Conservation (phyloP, 1,140 invertebrate genomes). For the Vanessa tameamea region DNA sequence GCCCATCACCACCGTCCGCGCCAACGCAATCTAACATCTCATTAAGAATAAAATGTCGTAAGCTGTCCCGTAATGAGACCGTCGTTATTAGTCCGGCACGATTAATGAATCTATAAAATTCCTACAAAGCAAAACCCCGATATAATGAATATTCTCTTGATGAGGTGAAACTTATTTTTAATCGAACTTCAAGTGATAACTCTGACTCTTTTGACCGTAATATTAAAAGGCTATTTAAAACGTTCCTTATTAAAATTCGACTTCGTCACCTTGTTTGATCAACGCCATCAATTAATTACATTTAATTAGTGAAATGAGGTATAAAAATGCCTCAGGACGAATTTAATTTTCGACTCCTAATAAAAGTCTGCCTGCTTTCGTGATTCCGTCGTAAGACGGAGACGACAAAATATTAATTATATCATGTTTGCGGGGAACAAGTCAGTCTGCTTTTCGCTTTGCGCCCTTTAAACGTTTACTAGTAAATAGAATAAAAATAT, state of each 20-base stretch:
- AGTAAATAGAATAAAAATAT: neutral
- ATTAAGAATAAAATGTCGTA: neutral
- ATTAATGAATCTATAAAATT: neutral
- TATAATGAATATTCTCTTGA: neutral
- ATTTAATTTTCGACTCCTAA: constrained; percentile 64
- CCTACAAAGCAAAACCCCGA: neutral
- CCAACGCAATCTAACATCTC: neutral
- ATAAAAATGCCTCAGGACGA: constrained; percentile 54
- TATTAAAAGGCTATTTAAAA: constrained; percentile 2
- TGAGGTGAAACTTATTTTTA: constrained; percentile 10
- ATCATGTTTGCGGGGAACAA: constrained; percentile 46
- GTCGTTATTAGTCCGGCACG: neutral
- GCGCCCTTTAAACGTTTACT: neutral
- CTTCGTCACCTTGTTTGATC: constrained; percentile 48
- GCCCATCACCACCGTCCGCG: too few species aligned
- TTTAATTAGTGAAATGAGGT: constrained; percentile 63
- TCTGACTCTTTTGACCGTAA: constrained; percentile 7
- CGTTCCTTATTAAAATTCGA: constrained; percentile 39
- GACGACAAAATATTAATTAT: constrained; percentile 63
- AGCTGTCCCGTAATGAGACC: neutral
- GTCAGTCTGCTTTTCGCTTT: constrained; percentile 2
- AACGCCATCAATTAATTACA: constrained; percentile 51
- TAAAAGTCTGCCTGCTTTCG: constrained; percentile 54
- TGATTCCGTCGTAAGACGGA: constrained; percentile 47
- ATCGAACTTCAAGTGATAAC: constrained; percentile 13